These are phyloP conservation scores for Miltochrista miniata DNA, from an alignment of 2,888 invertebrate species.

Conservation along the genomic window DNA sequence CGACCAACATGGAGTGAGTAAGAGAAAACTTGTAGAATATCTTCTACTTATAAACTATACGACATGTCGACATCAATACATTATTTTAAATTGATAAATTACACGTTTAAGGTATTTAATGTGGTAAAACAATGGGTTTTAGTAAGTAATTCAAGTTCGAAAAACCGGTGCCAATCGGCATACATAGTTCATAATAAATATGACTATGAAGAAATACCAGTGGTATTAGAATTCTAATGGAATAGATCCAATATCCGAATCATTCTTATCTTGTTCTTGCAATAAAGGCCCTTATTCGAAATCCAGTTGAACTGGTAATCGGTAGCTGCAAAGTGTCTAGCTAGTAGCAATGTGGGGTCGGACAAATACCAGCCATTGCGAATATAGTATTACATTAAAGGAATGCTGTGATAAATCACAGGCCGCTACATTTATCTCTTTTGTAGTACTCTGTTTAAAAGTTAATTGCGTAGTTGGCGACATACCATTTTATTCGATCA, in stretches of 20 bases:
- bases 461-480: constrained; percentile 49
- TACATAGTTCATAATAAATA: no score
- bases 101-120: no score
- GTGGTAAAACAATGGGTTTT: no score
- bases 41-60: no score
- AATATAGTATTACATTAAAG: constrained; percentile 14
- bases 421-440: constrained; percentile 26
- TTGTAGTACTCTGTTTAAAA: constrained; percentile 39
- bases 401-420: constrained; percentile 20
- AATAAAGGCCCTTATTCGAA: neutral
- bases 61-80: no score
- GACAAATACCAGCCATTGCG: neutral
- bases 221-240: neutral
- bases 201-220: no score
- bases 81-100: no score
- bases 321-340: neutral
- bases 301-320: neutral
- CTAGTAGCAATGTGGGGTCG: neutral
- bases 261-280: no score
- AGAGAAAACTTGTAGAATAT: no score
- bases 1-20: no score
- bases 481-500: constrained; percentile 45
- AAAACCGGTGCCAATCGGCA: no score
- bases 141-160: no score
- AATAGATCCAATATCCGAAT: neutral